Percentiles rank a stretch among this genome's conserved stretches.
phyloP scores from a whole-genome alignment of 2,113 vertebrate species.

The Brachionichthys hirsutus region DNA sequence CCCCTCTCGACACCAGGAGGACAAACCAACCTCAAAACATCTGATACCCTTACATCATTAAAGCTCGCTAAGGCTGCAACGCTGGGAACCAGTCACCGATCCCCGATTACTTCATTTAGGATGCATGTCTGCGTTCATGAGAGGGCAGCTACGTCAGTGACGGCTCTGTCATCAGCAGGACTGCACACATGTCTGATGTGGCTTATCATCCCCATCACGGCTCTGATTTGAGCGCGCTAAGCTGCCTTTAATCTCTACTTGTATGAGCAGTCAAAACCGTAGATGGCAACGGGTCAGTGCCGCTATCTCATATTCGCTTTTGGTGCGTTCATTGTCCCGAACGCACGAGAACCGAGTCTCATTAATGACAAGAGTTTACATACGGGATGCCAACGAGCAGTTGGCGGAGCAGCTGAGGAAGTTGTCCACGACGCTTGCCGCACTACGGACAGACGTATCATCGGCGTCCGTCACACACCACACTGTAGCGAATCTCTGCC shows the following conservation, averaged over 20 bases:
- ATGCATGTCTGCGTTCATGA: conserved; percentile 74
- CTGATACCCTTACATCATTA: conserved; percentile 78
- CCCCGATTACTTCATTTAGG: conserved; percentile 72
- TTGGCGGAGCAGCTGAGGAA: conserved; percentile 78
- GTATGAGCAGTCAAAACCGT: conserved; percentile 46
- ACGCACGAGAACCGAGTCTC: conserved; percentile 41
- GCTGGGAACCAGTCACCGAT: conserved; percentile 55
- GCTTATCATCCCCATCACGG: conserved; percentile 60
- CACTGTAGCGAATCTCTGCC: conserved; percentile 49
- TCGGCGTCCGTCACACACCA: conserved; percentile 63
- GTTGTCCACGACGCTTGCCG: conserved; percentile 37
- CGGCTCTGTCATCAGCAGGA: conserved; percentile 57
- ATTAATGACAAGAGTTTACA: conserved; percentile 69
- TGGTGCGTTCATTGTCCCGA: conserved; percentile 52
- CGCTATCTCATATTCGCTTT: conserved; percentile 45
- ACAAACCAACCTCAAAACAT: conserved; percentile 67
- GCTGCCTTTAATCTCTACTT: conserved; percentile 59
- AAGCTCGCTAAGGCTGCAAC: conserved; percentile 67
- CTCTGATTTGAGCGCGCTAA: conserved; percentile 55
- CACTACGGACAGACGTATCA: conserved; percentile 48
- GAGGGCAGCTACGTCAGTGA: conserved; percentile 70
- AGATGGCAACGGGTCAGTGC: conserved; percentile 29
- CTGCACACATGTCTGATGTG: conserved; percentile 55
- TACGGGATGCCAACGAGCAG: conserved; percentile 71
- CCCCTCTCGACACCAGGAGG: conserved; percentile 54